Conservation (phyloP, 2,888 invertebrate species). For the Drosophila fungiperda region DNA sequence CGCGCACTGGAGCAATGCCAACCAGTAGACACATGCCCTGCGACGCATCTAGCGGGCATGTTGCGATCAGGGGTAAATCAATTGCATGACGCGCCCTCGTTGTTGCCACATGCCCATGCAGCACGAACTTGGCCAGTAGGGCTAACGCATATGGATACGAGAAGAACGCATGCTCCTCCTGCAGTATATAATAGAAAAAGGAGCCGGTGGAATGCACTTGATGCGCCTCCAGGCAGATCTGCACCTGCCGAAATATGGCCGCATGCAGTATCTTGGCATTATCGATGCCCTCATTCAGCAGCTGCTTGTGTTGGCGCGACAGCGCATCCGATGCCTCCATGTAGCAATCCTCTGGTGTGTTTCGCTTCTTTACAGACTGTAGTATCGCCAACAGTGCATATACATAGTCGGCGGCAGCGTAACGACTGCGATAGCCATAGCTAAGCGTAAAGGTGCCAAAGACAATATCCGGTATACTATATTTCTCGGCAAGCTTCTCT, state of each 20-base stretch:
- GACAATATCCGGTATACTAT: conserved; percentile 89
- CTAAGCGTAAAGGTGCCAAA: conserved; percentile 92
- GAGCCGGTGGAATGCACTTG: conserved; percentile 94
- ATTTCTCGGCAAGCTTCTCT: conserved; percentile 88
- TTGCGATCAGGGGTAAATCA: conserved; percentile 90
- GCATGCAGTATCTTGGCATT: conserved; percentile 89
- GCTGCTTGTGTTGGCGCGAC: conserved; percentile 87
- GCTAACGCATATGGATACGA: conserved; percentile 89
- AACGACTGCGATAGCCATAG: conserved; percentile 92
- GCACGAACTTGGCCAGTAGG: conserved; percentile 90
- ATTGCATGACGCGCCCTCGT: conserved; percentile 88
- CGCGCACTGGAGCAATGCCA: conserved; percentile 91
- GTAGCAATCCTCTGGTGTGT: conserved; percentile 89
- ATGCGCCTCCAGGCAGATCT: conserved; percentile 91
- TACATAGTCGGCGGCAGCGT: conserved; percentile 93
- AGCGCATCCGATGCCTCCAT: conserved; percentile 90
- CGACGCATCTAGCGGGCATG: conserved; percentile 86
- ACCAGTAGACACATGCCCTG: conserved; percentile 89
- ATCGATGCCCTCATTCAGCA: conserved; percentile 88
- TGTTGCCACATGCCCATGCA: conserved; percentile 89
- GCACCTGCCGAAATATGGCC: conserved; percentile 91
- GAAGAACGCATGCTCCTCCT: conserved; percentile 89
- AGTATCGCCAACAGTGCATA: conserved; percentile 92
- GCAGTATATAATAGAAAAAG: conserved; percentile 94
- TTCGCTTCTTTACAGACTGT: conserved; percentile 86